Evolutionary conservation across 2,797 vertebrate species (phyloP), one percentile per base, ranked within the genome.

Genomic region (Staurois parvus): DNA sequence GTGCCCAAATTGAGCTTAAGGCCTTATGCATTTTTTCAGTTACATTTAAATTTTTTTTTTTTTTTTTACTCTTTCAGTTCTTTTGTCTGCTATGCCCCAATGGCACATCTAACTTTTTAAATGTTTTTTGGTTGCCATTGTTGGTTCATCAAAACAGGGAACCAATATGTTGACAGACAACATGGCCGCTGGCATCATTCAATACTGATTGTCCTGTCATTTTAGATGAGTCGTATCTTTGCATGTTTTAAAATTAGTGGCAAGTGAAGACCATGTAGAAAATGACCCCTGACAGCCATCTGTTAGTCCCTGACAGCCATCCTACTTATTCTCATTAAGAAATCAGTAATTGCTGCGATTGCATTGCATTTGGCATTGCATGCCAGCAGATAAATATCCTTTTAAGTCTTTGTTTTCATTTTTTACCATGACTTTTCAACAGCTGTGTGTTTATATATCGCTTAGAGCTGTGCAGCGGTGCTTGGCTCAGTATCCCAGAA

Each of bases 401-500:
- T 80, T 80, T 34, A 78, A 73, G 52, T 73, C 28, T 19, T 52
- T 52, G 70, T 37, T 74, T 62, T 66, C 30, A 21, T 79, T 30
- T 85, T n/a, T 78, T 72, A 78, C 48, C 52, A 48, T 77, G 75
- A 37, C 76, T 45, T 13, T 64, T 37, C 52, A 85, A 32, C 56
- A 85, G 59, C 76, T 67, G 75, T 66, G 40, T 73, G 19, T 85
- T 79, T 85, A 24, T 76, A 30, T 42, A 72, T 13, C 40, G 83
- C 34, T 79, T 79, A 79, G 59, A 48, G 62, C 70, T 84, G 67
- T 29, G 13, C 10, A 21, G 52, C n/a, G 37, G 52, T 52, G 42
- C 76, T 79, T 59, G 40, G 29, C 70, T 73, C 72, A 84, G 70
- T 76, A 73, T 84, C 78, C 69, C 26, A 29, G 62, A 79, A 79